Evolutionary conservation across 1,140 invertebrate species (phyloP).

Genomic region (Drosophila lacteicornis): DNA sequence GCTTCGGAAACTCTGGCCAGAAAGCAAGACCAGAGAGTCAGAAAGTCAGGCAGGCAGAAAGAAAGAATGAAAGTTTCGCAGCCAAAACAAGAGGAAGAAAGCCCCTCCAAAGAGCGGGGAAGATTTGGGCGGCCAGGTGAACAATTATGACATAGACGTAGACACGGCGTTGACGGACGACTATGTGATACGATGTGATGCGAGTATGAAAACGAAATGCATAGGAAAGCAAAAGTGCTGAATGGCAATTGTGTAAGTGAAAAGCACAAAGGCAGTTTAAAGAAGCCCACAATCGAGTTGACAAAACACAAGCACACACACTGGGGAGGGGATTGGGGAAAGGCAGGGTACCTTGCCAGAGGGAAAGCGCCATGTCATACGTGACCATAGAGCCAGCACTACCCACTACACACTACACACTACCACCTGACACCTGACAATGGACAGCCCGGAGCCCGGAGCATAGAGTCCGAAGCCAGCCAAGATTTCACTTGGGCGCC

Average conservation of each 20-base stretch:
- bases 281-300: constrained; percentile 46
- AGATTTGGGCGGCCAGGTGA: constrained; percentile 32
- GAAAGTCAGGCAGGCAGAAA: constrained; percentile 31
- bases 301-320: constrained; percentile 21
- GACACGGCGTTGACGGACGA: constrained; percentile 26
- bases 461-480: neutral
- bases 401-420: constrained; percentile 12
- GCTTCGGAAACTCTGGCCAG: constrained; percentile 47
- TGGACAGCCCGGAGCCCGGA: constrained; percentile 3
- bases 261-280: constrained; percentile 60
- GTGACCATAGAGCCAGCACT: constrained; percentile 51
- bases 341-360: constrained; percentile 10
- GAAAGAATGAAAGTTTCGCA: constrained; percentile 69
- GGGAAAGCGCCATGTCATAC: constrained; percentile 73
- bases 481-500: constrained; percentile 37
- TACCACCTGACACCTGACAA: constrained; percentile 20
- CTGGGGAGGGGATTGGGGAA: neutral
- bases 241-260: constrained; percentile 66
- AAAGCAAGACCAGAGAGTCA: constrained; percentile 22
- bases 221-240: constrained; percentile 73
- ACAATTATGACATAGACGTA: constrained; percentile 71
- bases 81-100: constrained; percentile 60
- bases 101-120: constrained; percentile 5
- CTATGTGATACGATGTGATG: constrained; percentile 2
- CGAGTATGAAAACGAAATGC: constrained; percentile 61